These are phyloP conservation scores for Umimayanthus chanpuru DNA, from an alignment of 92 coral and sea anemone genomes.

Conservation along the genomic window DNA sequence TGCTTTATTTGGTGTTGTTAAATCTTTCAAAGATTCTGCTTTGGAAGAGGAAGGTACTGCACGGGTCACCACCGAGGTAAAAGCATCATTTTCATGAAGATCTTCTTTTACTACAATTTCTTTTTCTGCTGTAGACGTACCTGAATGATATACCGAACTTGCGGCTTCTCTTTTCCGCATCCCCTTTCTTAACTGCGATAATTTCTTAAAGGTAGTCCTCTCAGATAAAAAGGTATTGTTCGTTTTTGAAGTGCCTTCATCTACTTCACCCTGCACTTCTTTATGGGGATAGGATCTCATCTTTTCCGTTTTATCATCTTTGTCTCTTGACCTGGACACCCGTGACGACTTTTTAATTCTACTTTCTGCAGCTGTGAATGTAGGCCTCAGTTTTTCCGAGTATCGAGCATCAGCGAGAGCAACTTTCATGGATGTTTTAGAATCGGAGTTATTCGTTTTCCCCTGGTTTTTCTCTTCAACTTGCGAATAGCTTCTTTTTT, in stretches of 20 bases:
- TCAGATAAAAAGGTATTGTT: background rate
- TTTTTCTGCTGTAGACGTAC: background rate
- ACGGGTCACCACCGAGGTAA: background rate
- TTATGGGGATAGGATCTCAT: background rate
- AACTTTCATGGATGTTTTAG: conserved; percentile 10
- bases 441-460: background rate
- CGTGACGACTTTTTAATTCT: conserved; percentile 33
- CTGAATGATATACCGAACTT: background rate
- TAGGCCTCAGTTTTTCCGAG: conserved; percentile 21
- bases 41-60: background rate
- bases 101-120: background rate
- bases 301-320: background rate
- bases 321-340: background rate
- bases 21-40: background rate
- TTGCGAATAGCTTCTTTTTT: background rate
- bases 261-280: background rate
- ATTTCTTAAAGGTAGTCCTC: background rate
- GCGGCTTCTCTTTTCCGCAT: background rate
- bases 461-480: background rate
- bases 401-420: conserved; percentile 47
- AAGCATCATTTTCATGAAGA: background rate
- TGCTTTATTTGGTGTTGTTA: background rate
- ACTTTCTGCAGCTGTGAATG: conserved; percentile 40
- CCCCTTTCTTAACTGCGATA: background rate
- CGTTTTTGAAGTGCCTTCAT: background rate